Conservation (phyloP, 2,888 invertebrate genomes). For the Formica aserva region DNA sequence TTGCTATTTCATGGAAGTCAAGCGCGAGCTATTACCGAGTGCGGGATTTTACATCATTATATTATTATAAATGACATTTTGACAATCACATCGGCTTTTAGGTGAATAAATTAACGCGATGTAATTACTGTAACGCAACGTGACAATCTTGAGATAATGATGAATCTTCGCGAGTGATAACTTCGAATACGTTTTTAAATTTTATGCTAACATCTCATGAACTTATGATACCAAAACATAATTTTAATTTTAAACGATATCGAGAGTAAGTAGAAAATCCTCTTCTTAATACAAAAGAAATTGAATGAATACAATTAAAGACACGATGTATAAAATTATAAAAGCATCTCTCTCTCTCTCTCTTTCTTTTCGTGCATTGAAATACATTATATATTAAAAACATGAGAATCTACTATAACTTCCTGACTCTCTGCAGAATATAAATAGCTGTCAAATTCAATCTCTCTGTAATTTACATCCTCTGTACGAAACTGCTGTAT, state of each 20-base stretch:
- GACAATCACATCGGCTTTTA: background rate
- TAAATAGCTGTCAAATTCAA: slow-evolving; percentile 36
- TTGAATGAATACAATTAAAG: background rate
- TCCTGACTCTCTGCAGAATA: slow-evolving; percentile 7
- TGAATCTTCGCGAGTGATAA: background rate
- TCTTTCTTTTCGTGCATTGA: background rate
- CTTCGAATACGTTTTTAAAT: background rate
- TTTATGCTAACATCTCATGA: background rate
- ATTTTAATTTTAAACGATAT: background rate
- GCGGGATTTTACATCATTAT: slow-evolving; percentile 7
- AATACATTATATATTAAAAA: slow-evolving; percentile 1
- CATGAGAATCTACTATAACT: background rate
- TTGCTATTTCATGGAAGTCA: slow-evolving; percentile 45
- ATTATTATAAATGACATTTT: slow-evolving; percentile 42
- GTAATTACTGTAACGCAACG: background rate
- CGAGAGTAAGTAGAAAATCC: background rate
- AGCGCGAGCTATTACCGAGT: background rate
- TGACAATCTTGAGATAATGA: background rate
- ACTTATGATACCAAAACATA: background rate
- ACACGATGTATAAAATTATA: background rate
- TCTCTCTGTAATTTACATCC: slow-evolving; percentile 30
- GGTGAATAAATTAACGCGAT: slow-evolving; percentile 17
- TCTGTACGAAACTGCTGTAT: slow-evolving; percentile 8
- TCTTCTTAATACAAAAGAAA: background rate
- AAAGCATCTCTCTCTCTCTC: background rate